These are phyloP conservation scores for Crax fasciolata DNA, from an alignment of 2,797 vertebrate genomes.

Conservation along the genomic window DNA sequence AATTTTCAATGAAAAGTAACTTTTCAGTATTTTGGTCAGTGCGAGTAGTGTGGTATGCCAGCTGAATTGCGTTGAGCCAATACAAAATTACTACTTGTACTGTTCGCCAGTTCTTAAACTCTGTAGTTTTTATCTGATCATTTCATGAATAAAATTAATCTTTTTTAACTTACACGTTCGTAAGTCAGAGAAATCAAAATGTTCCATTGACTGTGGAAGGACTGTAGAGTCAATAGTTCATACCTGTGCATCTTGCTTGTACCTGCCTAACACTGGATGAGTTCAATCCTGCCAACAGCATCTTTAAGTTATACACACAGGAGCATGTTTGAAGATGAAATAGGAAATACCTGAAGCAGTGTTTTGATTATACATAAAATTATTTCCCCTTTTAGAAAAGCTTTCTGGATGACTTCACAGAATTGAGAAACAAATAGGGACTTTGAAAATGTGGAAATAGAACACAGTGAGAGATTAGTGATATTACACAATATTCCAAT, in stretches of 20 bases:
- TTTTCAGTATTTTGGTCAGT: background rate
- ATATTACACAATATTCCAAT: background rate
- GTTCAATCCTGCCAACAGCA: background rate
- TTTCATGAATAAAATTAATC: background rate
- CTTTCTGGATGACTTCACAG: background rate
- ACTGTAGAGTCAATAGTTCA: background rate
- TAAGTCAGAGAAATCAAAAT: background rate
- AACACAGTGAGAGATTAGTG: background rate
- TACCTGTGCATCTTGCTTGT: background rate
- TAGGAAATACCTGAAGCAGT: background rate
- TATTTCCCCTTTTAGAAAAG: background rate
- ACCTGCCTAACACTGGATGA: background rate
- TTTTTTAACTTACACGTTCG: background rate
- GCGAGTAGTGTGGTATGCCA: background rate
- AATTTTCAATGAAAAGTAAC: background rate
- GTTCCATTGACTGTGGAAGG: background rate
- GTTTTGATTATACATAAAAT: background rate
- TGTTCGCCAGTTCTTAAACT: background rate
- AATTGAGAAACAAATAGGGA: background rate
- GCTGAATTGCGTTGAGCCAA: background rate
- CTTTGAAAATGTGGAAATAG: background rate
- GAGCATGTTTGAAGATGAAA: background rate
- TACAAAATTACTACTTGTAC: background rate
- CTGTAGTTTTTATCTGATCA: background rate
- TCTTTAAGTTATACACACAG: background rate